Percentiles rank a stretch among this genome's conserved stretches.
These are phyloP conservation scores for Polia nebulosa DNA, from an alignment of 2,888 invertebrate genomes.

Conservation along the genomic window DNA sequence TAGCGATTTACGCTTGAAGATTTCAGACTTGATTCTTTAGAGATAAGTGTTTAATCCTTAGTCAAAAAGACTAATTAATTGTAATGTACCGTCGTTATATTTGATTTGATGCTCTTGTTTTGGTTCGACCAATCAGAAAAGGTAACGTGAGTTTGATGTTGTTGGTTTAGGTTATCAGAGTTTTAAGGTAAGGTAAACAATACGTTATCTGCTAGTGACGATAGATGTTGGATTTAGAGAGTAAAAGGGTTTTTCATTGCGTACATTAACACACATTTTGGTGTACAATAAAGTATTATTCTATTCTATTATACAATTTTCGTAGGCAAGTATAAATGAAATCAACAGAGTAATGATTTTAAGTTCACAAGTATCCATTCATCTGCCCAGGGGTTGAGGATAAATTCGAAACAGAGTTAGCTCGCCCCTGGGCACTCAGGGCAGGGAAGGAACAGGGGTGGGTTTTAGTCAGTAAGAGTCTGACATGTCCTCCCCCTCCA, in stretches of 20 bases:
- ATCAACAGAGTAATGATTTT: too few relatives aligned
- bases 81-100: conserved; percentile 15
- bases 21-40: conserved; percentile 27
- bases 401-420: too few relatives aligned
- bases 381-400: too few relatives aligned
- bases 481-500: too few relatives aligned
- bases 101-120: conserved; percentile 22
- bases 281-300: too few relatives aligned
- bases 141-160: conserved; percentile 13
- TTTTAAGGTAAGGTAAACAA: conserved; percentile 31
- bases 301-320: too few relatives aligned
- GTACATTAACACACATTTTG: too few relatives aligned
- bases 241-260: conserved; percentile 14
- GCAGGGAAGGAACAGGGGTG: too few relatives aligned
- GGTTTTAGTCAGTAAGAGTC: too few relatives aligned
- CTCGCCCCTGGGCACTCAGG: too few relatives aligned
- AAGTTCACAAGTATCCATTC: too few relatives aligned
- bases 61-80: conserved; percentile 33
- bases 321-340: too few relatives aligned
- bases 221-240: background rate
- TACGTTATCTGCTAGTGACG: conserved; percentile 26
- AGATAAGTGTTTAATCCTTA: conserved; percentile 24
- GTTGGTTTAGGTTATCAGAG: conserved; percentile 37
- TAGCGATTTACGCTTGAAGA: conserved; percentile 33
- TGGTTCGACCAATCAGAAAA: conserved; percentile 18